Conservation (phyloP, 1,140 invertebrate genomes). For the Aphis gossypii region DNA sequence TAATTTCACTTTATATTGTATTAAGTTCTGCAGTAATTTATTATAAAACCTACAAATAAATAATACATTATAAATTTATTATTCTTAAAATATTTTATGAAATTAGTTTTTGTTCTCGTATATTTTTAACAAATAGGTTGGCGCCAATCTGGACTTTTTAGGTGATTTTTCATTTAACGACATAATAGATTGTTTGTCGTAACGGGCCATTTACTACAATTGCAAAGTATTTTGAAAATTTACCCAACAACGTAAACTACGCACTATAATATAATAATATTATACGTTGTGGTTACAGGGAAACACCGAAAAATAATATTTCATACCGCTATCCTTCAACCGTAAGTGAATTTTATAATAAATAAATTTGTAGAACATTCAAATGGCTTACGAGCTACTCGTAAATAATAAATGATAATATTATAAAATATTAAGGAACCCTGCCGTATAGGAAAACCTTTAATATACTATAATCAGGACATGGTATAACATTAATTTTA, state of each 20-base stretch:
- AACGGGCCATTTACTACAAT: constrained; percentile 17
- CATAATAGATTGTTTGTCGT: constrained; percentile 21
- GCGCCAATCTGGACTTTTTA: background rate
- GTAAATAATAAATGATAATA: background rate
- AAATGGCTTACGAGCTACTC: background rate
- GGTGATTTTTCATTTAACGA: constrained; percentile 25
- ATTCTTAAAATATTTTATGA: background rate
- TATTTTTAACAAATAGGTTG: background rate
- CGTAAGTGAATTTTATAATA: background rate
- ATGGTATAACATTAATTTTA: background rate
- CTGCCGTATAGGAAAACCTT: background rate
- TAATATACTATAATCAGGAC: background rate
- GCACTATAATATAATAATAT: background rate
- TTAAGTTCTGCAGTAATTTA: background rate
- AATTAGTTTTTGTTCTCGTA: background rate
- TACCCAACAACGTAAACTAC: background rate
- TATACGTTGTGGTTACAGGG: background rate
- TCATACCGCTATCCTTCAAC: too few relatives aligned
- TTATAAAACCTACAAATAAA: background rate
- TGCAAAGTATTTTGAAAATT: constrained; percentile 15
- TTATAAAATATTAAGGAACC: background rate
- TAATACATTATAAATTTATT: background rate
- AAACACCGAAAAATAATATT: background rate
- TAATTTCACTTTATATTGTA: background rate
- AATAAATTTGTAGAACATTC: background rate